Percentiles rank a stretch among this genome's conserved stretches.
These are phyloP conservation scores for Paratrypauchen microcephalus DNA, from an alignment of 2,797 vertebrate genomes.

Conservation along the genomic window DNA sequence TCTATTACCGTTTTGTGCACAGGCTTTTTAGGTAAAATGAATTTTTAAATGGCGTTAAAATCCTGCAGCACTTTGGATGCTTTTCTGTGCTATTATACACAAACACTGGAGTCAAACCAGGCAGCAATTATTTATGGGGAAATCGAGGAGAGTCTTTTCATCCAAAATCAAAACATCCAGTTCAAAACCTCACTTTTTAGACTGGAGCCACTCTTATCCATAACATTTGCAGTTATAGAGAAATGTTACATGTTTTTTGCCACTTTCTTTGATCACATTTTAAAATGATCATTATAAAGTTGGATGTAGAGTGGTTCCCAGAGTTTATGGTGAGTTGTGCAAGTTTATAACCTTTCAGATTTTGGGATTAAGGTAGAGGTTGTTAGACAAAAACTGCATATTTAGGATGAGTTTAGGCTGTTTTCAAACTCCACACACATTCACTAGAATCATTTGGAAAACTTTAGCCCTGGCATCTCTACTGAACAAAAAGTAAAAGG, in stretches of 20 bases:
- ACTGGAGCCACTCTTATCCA: constrained; percentile 9
- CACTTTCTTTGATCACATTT: neutral
- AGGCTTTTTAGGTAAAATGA: constrained; percentile 19
- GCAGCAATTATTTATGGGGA: constrained; percentile 18
- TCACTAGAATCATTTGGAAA: too few relatives aligned
- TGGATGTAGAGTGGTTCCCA: too few relatives aligned
- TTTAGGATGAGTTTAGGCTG: too few relatives aligned
- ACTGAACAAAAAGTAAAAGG: too few relatives aligned
- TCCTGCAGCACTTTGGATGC: constrained; percentile 6
- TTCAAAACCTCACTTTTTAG: neutral
- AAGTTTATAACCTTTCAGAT: neutral
- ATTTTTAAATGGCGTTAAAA: constrained; percentile 23
- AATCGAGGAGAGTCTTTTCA: neutral
- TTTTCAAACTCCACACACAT: too few relatives aligned
- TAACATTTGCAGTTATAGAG: neutral
- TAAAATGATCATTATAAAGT: neutral
- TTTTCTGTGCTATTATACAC: constrained; percentile 10
- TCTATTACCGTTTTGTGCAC: constrained; percentile 21
- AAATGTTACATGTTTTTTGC: neutral
- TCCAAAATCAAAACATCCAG: constrained; percentile 10
- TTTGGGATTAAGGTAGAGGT: neutral
- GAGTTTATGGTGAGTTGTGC: neutral
- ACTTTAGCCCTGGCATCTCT: too few relatives aligned
- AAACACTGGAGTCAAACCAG: constrained; percentile 5
- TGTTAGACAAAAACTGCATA: too few relatives aligned